Conservation (phyloP, 2,797 vertebrate genomes). For the Telmatherina bonti region DNA sequence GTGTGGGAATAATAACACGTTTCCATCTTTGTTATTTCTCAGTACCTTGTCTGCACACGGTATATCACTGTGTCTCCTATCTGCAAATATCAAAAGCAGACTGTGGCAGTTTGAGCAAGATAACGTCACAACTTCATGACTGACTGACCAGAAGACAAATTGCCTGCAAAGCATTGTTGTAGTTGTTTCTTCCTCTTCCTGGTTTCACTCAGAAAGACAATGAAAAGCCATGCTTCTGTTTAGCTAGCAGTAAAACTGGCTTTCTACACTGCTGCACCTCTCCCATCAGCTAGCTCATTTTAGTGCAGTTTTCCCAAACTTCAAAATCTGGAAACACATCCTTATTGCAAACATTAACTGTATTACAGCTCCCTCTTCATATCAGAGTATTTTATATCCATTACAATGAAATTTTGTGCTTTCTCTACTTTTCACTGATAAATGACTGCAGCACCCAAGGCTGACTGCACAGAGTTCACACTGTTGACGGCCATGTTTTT, state of each 20-base stretch:
- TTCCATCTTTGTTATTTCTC: neutral
- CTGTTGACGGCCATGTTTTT: neutral
- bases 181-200: conserved; percentile 15
- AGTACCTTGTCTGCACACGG: neutral
- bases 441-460: neutral
- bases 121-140: neutral
- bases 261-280: neutral
- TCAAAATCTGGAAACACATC: neutral
- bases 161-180: neutral
- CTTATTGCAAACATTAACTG: neutral
- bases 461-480: neutral
- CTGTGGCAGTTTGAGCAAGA: neutral
- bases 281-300: neutral
- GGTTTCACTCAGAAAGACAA: neutral
- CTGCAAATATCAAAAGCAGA: neutral
- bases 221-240: neutral
- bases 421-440: neutral
- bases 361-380: neutral
- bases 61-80: too few relatives aligned
- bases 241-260: neutral
- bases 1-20: conserved; percentile 24
- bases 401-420: neutral
- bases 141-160: neutral
- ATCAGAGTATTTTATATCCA: neutral
- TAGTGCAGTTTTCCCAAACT: neutral